Conservation (phyloP, 2,888 invertebrate genomes). For the Blastobasis adustella region DNA sequence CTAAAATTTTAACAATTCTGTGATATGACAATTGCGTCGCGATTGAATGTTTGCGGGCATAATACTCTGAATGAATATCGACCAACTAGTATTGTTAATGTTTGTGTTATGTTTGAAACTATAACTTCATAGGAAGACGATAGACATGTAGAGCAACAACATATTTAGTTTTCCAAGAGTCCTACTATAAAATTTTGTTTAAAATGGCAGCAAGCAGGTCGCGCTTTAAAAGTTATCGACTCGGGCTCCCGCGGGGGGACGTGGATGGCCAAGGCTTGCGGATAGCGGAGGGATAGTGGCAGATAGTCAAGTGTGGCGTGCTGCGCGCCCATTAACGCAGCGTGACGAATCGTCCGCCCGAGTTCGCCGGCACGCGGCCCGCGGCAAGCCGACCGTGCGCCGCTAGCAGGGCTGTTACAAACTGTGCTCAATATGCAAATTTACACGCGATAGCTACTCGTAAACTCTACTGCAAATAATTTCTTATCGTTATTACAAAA, state of each 20-base stretch:
- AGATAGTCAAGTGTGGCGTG: constrained; percentile 71
- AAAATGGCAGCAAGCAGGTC: not conserved
- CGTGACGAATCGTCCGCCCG: constrained; percentile 66
- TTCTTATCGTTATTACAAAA: too few species aligned
- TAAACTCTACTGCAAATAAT: too few species aligned
- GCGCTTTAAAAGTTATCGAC: constrained; percentile 6
- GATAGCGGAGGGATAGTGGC: constrained; percentile 52
- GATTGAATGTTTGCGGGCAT: too few species aligned
- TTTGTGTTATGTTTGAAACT: too few species aligned
- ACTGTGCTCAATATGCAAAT: too few species aligned
- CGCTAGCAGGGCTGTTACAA: constrained; percentile 1
- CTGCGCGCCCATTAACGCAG: constrained; percentile 66
- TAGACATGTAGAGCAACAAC: too few species aligned
- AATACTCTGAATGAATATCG: too few species aligned
- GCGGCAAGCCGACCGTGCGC: constrained; percentile 33
- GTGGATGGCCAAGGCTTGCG: constrained; percentile 36
- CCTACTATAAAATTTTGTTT: not conserved
- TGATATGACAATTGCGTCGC: too few species aligned
- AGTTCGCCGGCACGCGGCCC: constrained; percentile 31
- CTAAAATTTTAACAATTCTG: too few species aligned
- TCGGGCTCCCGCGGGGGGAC: not conserved
- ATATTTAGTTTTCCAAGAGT: not conserved
- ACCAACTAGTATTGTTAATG: too few species aligned
- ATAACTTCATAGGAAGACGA: too few species aligned
- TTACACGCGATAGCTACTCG: too few species aligned